Evolutionary conservation across 2,888 invertebrate genomes (phyloP).

Genomic region (Urechis unicinctus): DNA sequence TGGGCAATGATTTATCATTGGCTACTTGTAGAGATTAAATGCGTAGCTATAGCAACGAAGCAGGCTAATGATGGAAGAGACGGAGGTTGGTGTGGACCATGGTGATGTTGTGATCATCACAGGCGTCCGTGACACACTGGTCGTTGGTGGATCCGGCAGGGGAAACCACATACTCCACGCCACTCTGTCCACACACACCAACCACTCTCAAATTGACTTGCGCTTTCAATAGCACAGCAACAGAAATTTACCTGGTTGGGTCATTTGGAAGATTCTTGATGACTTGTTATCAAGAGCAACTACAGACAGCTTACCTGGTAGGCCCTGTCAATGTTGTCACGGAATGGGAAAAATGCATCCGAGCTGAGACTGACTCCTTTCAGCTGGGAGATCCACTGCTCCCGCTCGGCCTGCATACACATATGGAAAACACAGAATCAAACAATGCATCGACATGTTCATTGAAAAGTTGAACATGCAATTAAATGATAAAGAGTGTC

Average conservation of each 20-base stretch:
- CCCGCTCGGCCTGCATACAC: slow-evolving; percentile 38
- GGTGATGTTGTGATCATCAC: slow-evolving; percentile 81
- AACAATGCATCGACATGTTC: background rate
- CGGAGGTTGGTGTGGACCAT: slow-evolving; percentile 83
- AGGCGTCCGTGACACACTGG: slow-evolving; percentile 78
- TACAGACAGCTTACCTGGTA: slow-evolving; percentile 61
- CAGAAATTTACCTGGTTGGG: too few species aligned
- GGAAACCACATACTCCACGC: slow-evolving; percentile 86
- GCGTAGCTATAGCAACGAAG: too few species aligned
- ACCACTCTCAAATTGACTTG: too few species aligned
- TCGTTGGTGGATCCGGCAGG: slow-evolving; percentile 94
- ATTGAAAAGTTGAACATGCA: too few species aligned
- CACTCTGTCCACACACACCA: slow-evolving; percentile 82
- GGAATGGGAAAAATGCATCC: slow-evolving; percentile 97
- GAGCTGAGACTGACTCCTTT: slow-evolving; percentile 77
- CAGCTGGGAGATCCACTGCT: slow-evolving; percentile 54
- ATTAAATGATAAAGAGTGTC: too few species aligned
- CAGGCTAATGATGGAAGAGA: slow-evolving; percentile 90
- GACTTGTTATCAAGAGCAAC: too few species aligned
- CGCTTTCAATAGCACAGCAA: too few species aligned
- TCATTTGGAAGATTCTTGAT: too few species aligned
- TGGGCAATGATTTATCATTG: too few species aligned
- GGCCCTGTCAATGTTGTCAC: slow-evolving; percentile 93
- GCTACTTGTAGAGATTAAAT: too few species aligned
- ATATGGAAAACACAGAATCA: background rate